These are phyloP conservation scores for Pelobates cultripes DNA, from an alignment of 2,797 vertebrate genomes.

Conservation along the genomic window DNA sequence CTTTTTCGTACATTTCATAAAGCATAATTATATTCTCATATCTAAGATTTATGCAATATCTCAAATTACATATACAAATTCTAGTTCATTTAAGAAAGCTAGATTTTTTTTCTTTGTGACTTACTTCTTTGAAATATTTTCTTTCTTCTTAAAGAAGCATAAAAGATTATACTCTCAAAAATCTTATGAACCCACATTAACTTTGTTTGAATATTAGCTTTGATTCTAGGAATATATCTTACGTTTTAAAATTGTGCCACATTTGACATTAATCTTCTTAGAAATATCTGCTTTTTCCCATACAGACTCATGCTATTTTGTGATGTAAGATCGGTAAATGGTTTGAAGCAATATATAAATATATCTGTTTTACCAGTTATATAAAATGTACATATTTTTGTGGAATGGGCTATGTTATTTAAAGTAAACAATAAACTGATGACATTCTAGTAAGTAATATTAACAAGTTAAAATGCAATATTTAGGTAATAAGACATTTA, in stretches of 20 bases:
- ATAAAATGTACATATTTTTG: no score
- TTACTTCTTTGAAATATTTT: conserved; percentile 9
- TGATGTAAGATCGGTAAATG: background rate
- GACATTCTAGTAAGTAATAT: no score
- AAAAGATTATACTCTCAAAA: conserved; percentile 3
- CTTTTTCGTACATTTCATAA: no score
- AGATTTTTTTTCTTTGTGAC: conserved; percentile 4
- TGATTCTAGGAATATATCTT: conserved; percentile 15
- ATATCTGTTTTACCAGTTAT: no score
- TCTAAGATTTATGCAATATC: background rate
- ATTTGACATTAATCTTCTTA: conserved; percentile 6
- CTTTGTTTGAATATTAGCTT: conserved; percentile 12
- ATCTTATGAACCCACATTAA: conserved; percentile 9
- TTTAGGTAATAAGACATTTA: no score
- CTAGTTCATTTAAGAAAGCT: background rate
- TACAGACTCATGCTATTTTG: conserved; percentile 1
- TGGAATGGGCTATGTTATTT: no score
- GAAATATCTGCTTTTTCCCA: conserved; percentile 14
- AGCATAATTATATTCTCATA: conserved; percentile 1
- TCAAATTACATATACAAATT: conserved; percentile 4
- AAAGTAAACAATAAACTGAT: no score
- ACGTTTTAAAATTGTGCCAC: conserved; percentile 2
- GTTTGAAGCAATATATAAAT: background rate
- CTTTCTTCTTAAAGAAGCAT: background rate
- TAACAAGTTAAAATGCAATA: no score